phyloP scores from a whole-genome alignment of 2,888 invertebrate species.

The Cerastis leucographa region DNA sequence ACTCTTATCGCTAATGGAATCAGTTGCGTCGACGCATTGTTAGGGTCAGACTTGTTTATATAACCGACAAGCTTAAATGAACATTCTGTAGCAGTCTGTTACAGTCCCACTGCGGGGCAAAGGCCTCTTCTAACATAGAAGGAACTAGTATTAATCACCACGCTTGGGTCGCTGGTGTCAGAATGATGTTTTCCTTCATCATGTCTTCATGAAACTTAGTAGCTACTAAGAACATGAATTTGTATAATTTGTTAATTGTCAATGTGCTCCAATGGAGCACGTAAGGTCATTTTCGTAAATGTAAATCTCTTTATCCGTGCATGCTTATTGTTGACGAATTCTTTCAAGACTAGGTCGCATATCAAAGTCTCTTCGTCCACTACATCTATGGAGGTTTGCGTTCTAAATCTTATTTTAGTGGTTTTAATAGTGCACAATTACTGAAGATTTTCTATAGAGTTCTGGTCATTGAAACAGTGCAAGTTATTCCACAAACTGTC shows the following conservation, averaged over 20 bases:
- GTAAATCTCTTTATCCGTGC: too few species aligned
- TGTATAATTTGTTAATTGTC: neutral
- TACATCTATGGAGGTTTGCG: too few species aligned
- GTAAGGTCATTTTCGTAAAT: too few species aligned
- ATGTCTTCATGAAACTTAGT: neutral
- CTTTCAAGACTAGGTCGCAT: too few species aligned
- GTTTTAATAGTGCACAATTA: too few species aligned
- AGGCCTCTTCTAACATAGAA: conserved; percentile 17
- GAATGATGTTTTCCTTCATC: neutral
- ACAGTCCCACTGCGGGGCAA: conserved; percentile 19
- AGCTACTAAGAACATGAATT: neutral
- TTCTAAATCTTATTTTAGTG: too few species aligned
- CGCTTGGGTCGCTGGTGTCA: neutral
- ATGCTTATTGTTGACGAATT: too few species aligned
- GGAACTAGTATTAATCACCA: conserved; percentile 12
- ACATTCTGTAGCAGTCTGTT: conserved; percentile 12
- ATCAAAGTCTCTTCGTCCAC: too few species aligned
- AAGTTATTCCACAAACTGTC: neutral
- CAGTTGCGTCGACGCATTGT: conserved; percentile 52
- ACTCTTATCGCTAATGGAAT: conserved; percentile 47
- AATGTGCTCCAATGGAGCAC: too few species aligned
- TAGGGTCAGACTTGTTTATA: conserved; percentile 43
- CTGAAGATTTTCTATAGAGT: too few species aligned
- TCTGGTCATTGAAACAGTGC: too few species aligned
- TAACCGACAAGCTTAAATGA: conserved; percentile 27